Percentiles rank a stretch among this genome's conserved stretches.
Evolutionary conservation across 2,888 invertebrate genomes (phyloP).

Genomic region (Apamea monoglypha): DNA sequence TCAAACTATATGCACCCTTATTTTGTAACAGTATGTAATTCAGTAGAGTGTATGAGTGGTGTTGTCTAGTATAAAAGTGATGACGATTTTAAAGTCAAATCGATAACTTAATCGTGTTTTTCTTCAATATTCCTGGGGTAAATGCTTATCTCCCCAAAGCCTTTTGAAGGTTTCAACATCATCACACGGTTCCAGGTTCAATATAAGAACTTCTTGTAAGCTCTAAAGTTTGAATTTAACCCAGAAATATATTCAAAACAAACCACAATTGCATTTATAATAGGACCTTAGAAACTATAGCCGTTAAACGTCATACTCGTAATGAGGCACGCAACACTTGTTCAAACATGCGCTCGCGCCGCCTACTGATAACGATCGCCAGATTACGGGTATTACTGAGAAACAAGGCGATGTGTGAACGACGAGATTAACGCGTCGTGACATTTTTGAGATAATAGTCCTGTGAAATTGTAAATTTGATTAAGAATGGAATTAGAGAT

Average conservation of each 20-base stretch:
- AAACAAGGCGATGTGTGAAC: constrained; percentile 55
- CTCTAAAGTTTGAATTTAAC: not conserved
- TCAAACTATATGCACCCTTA: not conserved
- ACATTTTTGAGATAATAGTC: constrained; percentile 20
- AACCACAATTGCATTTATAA: not conserved
- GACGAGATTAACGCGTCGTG: constrained; percentile 33
- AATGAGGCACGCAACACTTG: constrained; percentile 58
- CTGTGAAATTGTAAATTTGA: constrained; percentile 25
- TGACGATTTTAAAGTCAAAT: not conserved
- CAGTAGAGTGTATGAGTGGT: not conserved
- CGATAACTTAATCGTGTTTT: not conserved
- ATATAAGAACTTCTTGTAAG: not conserved
- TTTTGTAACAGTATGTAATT: not conserved
- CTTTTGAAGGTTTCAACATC: no score
- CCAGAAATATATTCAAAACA: not conserved
- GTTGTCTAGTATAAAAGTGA: not conserved
- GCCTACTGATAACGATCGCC: constrained; percentile 61
- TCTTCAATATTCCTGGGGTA: not conserved
- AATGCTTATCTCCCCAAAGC: not conserved
- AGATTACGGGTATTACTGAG: constrained; percentile 60
- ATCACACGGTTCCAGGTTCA: not conserved
- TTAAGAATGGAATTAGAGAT: not conserved
- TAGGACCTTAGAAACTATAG: constrained; percentile 2
- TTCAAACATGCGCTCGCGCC: constrained; percentile 62
- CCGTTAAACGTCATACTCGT: constrained; percentile 24